Conservation (phyloP, 2,888 invertebrate species). For the Aphrophora alni region DNA sequence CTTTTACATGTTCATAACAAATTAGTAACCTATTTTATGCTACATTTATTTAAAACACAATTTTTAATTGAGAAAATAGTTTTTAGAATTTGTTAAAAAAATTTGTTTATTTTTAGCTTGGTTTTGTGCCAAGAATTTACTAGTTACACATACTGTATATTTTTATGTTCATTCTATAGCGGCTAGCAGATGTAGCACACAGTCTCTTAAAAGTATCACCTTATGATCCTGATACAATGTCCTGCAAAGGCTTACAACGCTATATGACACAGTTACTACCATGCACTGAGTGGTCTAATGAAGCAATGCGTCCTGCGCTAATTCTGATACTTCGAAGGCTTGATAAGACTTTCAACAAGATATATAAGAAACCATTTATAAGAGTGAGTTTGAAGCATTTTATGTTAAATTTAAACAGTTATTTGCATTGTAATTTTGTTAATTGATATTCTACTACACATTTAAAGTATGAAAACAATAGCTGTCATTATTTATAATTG, state of each 20-base stretch:
- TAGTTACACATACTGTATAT: no score
- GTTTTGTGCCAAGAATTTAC: no score
- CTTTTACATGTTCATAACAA: no score
- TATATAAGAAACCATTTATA: constrained; percentile 94
- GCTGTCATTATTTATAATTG: no score
- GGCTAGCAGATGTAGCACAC: constrained; percentile 96
- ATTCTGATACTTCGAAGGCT: constrained; percentile 89
- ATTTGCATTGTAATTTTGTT: no score
- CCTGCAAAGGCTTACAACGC: constrained; percentile 88
- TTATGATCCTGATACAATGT: constrained; percentile 97
- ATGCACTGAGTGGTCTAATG: constrained; percentile 95
- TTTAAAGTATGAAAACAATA: no score
- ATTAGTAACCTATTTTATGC: no score
- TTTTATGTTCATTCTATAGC: no score
- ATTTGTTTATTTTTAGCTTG: constrained; percentile 52
- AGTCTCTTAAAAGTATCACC: constrained; percentile 96
- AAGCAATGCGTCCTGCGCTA: constrained; percentile 88
- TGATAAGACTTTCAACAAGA: constrained; percentile 96
- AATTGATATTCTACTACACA: no score
- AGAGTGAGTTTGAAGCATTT: constrained; percentile 63
- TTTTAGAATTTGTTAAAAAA: no score
- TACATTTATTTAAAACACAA: no score
- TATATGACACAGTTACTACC: constrained; percentile 94
- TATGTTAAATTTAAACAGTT: neutral
- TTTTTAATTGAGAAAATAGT: no score